Evolutionary conservation across 2,113 vertebrate species (phyloP), one percentile per base, ranked within the genome.

Genomic region (Lichenostomus cassidix): DNA sequence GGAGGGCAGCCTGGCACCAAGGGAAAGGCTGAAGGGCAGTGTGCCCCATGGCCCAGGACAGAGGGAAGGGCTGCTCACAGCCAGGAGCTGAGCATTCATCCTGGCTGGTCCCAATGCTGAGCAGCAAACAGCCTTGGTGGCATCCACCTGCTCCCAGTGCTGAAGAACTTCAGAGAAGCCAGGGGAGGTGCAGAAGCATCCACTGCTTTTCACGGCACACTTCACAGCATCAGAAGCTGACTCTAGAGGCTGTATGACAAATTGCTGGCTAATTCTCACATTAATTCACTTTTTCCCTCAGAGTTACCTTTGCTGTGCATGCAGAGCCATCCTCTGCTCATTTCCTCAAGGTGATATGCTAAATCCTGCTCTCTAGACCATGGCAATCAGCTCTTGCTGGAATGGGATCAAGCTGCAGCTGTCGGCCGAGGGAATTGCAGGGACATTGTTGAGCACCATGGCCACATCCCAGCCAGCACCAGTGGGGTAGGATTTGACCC

Each of bases 311-410:
- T 62, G 42, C 89, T 78, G 24, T 55, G 83, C 42, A 12, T 29
- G 50, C 53, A 27, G 22, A 90, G 49, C 53, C 71, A 52, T 82
- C 41, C 74, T 71, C 65, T 84, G 84, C 87, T 82, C 22, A 5
- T 59, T 52, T 84, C 44, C 62, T 76, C 67, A 92, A 89, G 63
- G 95, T 90, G 90, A 90, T 39, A 35, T 19, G 35, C 37, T 74
- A 33, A 88, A 21, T 41, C 29, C 73, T 83, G 76, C 67, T 90
- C 33, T 76, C 76, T 78, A 73, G 64, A 16, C 73, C n/a, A 0
- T 21, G 59, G 59, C 50, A 53, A 31, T 50, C 70, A 24, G 50
- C 49, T 52, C 9, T 2, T 33, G 77, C 77, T 82, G 92, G 84
- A 87, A 68, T 3, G 56, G 0, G 0, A 13, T 29, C 85, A 27